A percentile compares a stretch with the other conserved stretches of the same genome.
These are phyloP conservation scores for Troilus luridus DNA, from an alignment of 2,888 invertebrate genomes.

Conservation along the genomic window DNA sequence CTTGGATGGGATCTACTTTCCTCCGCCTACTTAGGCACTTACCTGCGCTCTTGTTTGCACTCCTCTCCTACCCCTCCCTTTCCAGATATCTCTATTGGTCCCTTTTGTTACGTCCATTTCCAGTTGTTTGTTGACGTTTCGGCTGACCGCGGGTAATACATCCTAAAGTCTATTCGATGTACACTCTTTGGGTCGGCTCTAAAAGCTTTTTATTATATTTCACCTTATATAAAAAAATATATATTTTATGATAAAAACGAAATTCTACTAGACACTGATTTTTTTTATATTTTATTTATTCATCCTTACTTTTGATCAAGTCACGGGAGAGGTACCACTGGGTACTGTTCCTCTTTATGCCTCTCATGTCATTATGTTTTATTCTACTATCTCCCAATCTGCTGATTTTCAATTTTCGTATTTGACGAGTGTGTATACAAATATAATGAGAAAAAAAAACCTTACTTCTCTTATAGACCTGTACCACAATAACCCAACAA, in stretches of 20 bases:
- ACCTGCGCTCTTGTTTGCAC: conserved; percentile 29
- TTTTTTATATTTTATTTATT: background rate
- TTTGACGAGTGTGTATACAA: too few relatives aligned
- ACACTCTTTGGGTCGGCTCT: background rate
- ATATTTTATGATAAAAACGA: background rate
- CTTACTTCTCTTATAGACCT: too few relatives aligned
- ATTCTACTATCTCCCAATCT: too few relatives aligned
- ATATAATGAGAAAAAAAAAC: too few relatives aligned
- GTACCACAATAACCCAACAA: too few relatives aligned
- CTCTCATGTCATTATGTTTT: too few relatives aligned
- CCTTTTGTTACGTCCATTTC: conserved; percentile 5
- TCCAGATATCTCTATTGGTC: background rate
- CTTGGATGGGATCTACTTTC: conserved; percentile 23
- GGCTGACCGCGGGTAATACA: background rate
- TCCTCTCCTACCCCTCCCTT: conserved; percentile 22
- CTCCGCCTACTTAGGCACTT: conserved; percentile 33
- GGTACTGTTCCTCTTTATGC: too few relatives aligned
- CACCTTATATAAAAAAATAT: background rate
- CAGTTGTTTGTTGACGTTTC: conserved; percentile 11
- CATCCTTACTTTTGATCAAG: too few relatives aligned
- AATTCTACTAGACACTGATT: background rate
- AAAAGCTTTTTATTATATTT: background rate
- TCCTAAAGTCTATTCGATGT: background rate
- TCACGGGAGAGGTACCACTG: too few relatives aligned
- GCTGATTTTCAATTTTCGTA: too few relatives aligned